phyloP scores from a whole-genome alignment of 2,797 vertebrate genomes.

The Eulemur albifrons region DNA sequence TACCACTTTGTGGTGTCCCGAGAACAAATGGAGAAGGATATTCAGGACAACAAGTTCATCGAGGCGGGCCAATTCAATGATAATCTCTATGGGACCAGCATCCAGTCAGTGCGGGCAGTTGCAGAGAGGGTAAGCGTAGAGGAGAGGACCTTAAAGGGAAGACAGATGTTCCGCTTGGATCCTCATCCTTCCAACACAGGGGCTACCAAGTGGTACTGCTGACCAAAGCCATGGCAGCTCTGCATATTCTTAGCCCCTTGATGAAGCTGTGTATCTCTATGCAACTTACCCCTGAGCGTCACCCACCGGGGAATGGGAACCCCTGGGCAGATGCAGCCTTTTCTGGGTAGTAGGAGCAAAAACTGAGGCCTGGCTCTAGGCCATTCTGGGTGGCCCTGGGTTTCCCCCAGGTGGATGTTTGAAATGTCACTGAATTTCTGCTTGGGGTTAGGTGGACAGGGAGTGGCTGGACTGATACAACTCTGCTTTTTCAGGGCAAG shows the following conservation, averaged over 20 bases:
- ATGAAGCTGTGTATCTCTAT: background rate
- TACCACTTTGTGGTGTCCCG: conserved; percentile 97
- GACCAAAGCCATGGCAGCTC: background rate
- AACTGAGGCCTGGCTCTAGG: background rate
- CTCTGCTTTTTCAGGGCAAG: conserved; percentile 89
- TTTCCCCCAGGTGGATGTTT: background rate
- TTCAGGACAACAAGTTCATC: conserved; percentile 99
- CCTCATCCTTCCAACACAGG: background rate
- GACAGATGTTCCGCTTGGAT: background rate
- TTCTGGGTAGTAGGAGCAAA: background rate
- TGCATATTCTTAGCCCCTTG: background rate
- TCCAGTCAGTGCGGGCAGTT: conserved; percentile 97
- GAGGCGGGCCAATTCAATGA: conserved; percentile 99
- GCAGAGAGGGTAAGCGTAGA: conserved; percentile 91
- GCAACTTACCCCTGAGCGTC: background rate
- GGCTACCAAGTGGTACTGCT: background rate
- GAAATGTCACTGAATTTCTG: background rate
- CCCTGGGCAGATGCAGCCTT: background rate
- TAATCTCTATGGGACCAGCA: conserved; percentile 98
- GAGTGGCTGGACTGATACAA: background rate
- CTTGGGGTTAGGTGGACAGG: background rate
- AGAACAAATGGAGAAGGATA: conserved; percentile 99
- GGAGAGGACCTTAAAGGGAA: background rate
- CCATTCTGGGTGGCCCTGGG: background rate
- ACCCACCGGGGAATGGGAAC: background rate